These are phyloP conservation scores for Pelosia muscerda DNA, from an alignment of 2,888 invertebrate species.

Conservation along the genomic window DNA sequence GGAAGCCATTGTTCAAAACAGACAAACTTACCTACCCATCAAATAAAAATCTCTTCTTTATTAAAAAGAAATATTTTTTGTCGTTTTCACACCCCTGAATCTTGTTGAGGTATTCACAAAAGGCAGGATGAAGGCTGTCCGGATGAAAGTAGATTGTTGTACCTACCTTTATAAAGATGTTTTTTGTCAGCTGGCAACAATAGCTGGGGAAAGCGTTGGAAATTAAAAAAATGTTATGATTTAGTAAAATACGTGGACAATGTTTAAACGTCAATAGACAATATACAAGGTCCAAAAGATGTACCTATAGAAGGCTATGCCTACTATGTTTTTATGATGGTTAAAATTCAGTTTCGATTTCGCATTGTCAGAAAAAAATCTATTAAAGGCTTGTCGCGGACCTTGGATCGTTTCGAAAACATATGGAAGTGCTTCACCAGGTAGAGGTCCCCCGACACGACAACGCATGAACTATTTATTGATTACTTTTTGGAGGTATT, in stretches of 20 bases:
- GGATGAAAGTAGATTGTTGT: conserved; percentile 36
- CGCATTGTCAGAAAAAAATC: too few species aligned
- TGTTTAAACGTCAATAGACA: background rate
- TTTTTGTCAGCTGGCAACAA: conserved; percentile 22
- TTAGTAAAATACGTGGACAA: background rate
- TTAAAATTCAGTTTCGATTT: too few species aligned
- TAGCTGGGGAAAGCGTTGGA: conserved; percentile 10
- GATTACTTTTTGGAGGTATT: too few species aligned
- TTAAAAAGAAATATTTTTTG: background rate
- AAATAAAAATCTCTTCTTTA: background rate
- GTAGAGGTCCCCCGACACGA: too few species aligned
- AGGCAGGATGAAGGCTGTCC: conserved; percentile 49
- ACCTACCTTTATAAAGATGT: conserved; percentile 32
- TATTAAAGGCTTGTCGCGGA: too few species aligned
- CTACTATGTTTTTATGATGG: too few species aligned
- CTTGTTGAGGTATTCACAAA: conserved; percentile 46
- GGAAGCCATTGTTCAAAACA: too few species aligned
- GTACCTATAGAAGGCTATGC: too few species aligned
- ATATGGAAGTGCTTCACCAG: too few species aligned
- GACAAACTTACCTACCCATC: background rate
- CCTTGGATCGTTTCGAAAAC: too few species aligned
- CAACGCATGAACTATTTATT: too few species aligned
- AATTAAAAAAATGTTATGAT: background rate
- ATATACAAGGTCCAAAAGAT: background rate
- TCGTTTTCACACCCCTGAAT: conserved; percentile 28